Evolutionary conservation across 2,113 vertebrate genomes (phyloP), one percentile per base, ranked within the genome.

Genomic region (Marcusenius ussheri): DNA sequence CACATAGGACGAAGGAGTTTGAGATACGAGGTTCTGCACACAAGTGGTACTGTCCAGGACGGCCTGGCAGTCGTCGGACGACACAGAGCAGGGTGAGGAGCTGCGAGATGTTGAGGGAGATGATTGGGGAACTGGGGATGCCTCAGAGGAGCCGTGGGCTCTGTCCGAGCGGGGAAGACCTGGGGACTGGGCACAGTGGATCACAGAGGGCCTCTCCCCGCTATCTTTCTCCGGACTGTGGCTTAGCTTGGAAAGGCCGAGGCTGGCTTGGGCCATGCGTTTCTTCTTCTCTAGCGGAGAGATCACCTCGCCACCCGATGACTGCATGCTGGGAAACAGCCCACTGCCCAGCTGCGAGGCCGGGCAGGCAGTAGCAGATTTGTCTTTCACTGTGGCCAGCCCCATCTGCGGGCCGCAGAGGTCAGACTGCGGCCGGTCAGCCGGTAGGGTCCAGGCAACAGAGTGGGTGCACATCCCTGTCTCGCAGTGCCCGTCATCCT

Each of bases 221-320:
- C 93, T 93, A 80, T 95, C 95, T 0, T 90, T 45, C n/a, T 88
- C 91, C 42, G 90, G 91, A 51, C 58, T 90, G 62, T 93, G 89
- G 86, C 89, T 9, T 21, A 39, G 31, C 88, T 74, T 58, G 0
- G 91, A 89, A 17, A 91, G 27, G 10, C 90, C 91, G 0, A 96
- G 94, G 94, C 97, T 98, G 56, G 97, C 98, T 93, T 99, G 98
- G 1, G 98, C 98, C 93, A 97, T 90, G 27, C 97, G 95, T 92
- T 99, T 99, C 92, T 99, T 99, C 89, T 98, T 99, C 94, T 98
- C 98, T 93, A 99, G 93, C 0, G 98, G 98, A 0, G 98, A 99
- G 94, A 99, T 98, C 92, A 98, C 96, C 91, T 96, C 96, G 84
- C 95, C 94, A 11, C 95, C 93, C 70, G 94, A 94, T 91, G 95